Evolutionary conservation across 2,888 invertebrate genomes (phyloP).

Genomic region (Pecten maximus): DNA sequence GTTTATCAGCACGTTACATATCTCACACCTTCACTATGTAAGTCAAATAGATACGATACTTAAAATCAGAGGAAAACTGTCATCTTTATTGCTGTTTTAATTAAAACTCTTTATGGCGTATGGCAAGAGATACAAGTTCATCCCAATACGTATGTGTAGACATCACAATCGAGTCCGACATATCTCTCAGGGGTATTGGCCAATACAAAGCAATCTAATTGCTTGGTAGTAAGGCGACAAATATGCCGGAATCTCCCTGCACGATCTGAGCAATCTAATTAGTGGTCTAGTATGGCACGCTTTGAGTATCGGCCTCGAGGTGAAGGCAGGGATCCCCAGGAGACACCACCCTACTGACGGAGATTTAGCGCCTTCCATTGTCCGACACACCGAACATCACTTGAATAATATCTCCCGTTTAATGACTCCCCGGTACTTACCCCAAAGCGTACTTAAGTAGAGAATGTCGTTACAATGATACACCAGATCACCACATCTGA

Average conservation of each 20-base stretch:
- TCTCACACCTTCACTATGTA: not conserved
- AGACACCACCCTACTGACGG: not conserved
- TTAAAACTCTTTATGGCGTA: not conserved
- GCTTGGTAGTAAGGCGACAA: not conserved
- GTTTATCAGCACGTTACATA: not conserved
- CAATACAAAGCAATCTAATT: slow-evolving; percentile 26
- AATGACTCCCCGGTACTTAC: not conserved
- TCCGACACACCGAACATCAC: not conserved
- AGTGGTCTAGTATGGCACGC: not conserved
- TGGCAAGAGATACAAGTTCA: not conserved
- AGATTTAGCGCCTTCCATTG: not conserved
- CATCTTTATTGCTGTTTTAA: not conserved
- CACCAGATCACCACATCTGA: too few relatives aligned
- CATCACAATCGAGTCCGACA: not conserved
- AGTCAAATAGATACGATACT: not conserved
- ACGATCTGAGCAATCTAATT: slow-evolving; percentile 16
- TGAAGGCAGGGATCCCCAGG: not conserved
- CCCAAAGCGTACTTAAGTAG: too few relatives aligned
- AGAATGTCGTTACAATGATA: too few relatives aligned
- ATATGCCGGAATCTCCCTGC: slow-evolving; percentile 17
- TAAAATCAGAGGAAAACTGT: not conserved
- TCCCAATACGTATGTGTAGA: not conserved
- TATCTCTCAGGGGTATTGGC: not conserved
- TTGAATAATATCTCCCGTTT: not conserved
- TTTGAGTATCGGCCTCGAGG: not conserved